Evolutionary conservation across 2,888 invertebrate genomes (phyloP).

Genomic region (Chrysolina oricalcia): DNA sequence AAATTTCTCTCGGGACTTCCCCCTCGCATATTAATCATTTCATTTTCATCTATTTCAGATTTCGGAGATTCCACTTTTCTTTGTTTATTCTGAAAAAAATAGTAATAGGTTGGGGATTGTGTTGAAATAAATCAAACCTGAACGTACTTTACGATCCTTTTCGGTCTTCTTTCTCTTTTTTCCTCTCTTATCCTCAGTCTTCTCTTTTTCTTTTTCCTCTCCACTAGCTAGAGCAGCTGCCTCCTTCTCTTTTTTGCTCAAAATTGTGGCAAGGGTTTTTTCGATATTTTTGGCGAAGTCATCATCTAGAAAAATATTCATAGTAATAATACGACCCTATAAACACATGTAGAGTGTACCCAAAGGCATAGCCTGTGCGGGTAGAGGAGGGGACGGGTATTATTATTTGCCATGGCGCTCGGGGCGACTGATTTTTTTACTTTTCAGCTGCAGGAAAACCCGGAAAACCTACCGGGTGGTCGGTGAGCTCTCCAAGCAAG

Average conservation of each 20-base stretch:
- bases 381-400: too few relatives aligned
- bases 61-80: constrained; percentile 71
- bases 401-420: too few relatives aligned
- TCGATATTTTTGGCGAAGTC: constrained; percentile 88
- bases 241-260: constrained; percentile 78
- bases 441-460: too few relatives aligned
- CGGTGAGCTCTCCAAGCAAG: too few relatives aligned
- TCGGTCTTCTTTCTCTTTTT: constrained; percentile 76
- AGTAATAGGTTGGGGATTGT: constrained; percentile 69
- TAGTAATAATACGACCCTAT: too few relatives aligned
- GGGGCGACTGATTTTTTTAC: too few relatives aligned
- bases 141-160: constrained; percentile 73
- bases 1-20: constrained; percentile 75
- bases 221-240: constrained; percentile 61
- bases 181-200: constrained; percentile 73
- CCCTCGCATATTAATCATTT: constrained; percentile 86
- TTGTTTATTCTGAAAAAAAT: constrained; percentile 72
- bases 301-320: constrained; percentile 70
- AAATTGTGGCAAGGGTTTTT: constrained; percentile 83
- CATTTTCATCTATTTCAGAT: constrained; percentile 81
- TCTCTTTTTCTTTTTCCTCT: constrained; percentile 71
- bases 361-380: too few relatives aligned
- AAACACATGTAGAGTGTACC: too few relatives aligned
- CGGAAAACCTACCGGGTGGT: too few relatives aligned
- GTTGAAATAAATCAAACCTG: constrained; percentile 50